These are phyloP conservation scores for Drosophila arawakana DNA, from an alignment of 1,140 invertebrate species.

Conservation along the genomic window DNA sequence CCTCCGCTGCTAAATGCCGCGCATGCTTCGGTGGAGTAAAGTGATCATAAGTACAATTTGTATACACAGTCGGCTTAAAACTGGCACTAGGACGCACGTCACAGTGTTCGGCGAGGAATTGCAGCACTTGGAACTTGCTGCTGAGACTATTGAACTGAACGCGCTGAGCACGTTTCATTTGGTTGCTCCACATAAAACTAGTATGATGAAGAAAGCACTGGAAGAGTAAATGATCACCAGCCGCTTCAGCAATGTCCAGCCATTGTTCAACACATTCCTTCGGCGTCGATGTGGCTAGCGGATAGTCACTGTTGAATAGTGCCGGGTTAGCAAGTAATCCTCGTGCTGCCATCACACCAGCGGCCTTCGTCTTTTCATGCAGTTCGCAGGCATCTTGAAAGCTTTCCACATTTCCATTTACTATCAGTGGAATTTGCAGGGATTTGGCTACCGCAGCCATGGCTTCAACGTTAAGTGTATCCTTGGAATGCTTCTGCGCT, in stretches of 20 bases:
- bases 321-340: conserved; percentile 96
- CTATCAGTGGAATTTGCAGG: conserved; percentile 92
- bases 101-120: conserved; percentile 86
- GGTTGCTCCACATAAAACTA: conserved; percentile 95
- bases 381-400: conserved; percentile 89
- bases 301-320: conserved; percentile 90
- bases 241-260: conserved; percentile 89
- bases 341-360: conserved; percentile 95
- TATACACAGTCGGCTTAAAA: conserved; percentile 34
- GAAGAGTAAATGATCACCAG: conserved; percentile 87
- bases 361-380: conserved; percentile 88
- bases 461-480: conserved; percentile 89
- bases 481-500: conserved; percentile 91
- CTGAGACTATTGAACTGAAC: conserved; percentile 91
- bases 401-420: conserved; percentile 94
- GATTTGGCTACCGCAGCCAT: conserved; percentile 89
- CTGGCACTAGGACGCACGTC: conserved; percentile 39
- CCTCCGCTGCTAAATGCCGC: conserved; percentile 53
- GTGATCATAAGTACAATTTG: conserved; percentile 66
- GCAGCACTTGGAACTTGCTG: conserved; percentile 88
- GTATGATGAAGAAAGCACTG: conserved; percentile 96
- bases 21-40: conserved; percentile 64
- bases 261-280: conserved; percentile 93
- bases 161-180: conserved; percentile 89
- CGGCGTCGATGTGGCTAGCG: conserved; percentile 89